Evolutionary conservation across 2,888 invertebrate genomes (phyloP), one percentile per base, ranked within the genome.

Genomic region (Apotomis capreana): DNA sequence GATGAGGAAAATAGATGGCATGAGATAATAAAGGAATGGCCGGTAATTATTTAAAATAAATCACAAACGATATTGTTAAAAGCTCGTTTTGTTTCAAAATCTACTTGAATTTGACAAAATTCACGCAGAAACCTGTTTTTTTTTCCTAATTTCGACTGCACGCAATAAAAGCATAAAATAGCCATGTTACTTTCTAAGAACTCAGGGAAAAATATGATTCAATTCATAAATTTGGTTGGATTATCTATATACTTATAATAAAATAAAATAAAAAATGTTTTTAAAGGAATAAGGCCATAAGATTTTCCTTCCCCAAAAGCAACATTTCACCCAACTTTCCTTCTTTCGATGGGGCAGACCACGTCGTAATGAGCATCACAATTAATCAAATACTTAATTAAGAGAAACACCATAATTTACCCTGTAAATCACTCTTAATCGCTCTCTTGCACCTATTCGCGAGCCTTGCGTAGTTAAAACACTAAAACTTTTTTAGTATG

Each of bases 401-500:
- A 44, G 67, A 63, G 63, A 58, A 72, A 72, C 58, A 57, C 68
- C 62, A 62, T 72, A 68, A 72, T 72, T 72, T 46, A 8, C 68
- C 12, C 52, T 3, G 63, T 68, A 68, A 72, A 72, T 72, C 72
- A 68, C 68, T 63, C 52, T 15, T 62, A 72, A 63, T 68, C 72
- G 63, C 68, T 40, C 54, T 57, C 68, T 40, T 63, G 57, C 62
- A 72, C 62, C 71, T 68, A 68, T 58, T 68, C 13, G 68, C 73
- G 68, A 71, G 46, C 67, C 82, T 84, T 76, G 77, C 80, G 87
- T 86, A 85, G 86, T 88, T 87, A 85, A 85, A 88, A 87, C 82
- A 86, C 84, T 85, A 78, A 83, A 78, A 88, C 85, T 82, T 86
- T 89, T 88, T 87, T 86, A 87, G 87, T 84, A 84, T 84, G 82